Percentiles rank a stretch among this genome's conserved stretches.
Conservation (phyloP, 2,888 invertebrate genomes). For the Parthenolecanium corni region DNA sequence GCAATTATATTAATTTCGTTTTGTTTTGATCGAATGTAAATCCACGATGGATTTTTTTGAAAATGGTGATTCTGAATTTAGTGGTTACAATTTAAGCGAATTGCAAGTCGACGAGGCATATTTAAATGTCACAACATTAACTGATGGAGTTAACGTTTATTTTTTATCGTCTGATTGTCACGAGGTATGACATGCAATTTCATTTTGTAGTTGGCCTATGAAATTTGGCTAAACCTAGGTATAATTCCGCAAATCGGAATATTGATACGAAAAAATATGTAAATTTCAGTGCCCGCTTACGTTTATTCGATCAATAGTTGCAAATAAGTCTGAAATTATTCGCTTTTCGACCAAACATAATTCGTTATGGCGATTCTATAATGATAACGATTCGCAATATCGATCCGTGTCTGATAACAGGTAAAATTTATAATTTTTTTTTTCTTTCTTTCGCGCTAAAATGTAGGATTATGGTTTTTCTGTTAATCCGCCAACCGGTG, state of each 20-base stretch:
- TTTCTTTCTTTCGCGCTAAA: neutral
- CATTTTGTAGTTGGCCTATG: no score
- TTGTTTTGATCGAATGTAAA: no score
- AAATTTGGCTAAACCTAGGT: no score
- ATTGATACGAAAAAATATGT: neutral
- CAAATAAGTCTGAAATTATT: neutral
- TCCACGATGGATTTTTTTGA: conserved; percentile 20
- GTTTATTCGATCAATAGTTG: neutral
- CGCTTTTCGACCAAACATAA: conserved; percentile 15
- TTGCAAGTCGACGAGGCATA: conserved; percentile 35
- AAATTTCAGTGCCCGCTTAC: conserved; percentile 12
- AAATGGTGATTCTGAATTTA: neutral
- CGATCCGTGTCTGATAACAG: conserved; percentile 2
- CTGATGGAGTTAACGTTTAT: conserved; percentile 39
- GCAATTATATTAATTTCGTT: no score
- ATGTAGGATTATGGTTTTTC: neutral
- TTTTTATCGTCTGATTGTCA: conserved; percentile 58
- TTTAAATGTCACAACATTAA: conserved; percentile 32
- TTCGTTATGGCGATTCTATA: conserved; percentile 13
- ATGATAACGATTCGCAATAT: neutral
- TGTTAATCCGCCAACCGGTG: neutral
- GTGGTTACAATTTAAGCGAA: conserved; percentile 31
- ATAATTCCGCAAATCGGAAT: conserved; percentile 29
- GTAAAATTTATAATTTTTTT: neutral
- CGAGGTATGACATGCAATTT: no score